Evolutionary conservation across 2,888 invertebrate genomes (phyloP).

Genomic region (Eupithecia subumbrata): DNA sequence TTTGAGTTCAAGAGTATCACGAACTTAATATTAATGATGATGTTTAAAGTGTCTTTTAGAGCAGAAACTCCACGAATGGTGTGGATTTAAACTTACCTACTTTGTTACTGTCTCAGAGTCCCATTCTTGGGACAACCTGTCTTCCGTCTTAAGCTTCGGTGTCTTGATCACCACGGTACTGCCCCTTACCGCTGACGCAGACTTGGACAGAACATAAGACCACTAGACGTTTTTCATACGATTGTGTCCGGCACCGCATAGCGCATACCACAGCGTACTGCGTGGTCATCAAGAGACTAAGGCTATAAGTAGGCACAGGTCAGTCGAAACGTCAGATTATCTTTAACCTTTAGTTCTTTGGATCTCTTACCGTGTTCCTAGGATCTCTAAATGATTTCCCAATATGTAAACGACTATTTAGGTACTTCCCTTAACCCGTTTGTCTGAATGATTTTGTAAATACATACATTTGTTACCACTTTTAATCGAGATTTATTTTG

Average conservation of each 20-base stretch:
- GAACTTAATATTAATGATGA: neutral
- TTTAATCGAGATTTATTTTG: constrained; percentile 64
- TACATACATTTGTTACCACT: constrained; percentile 69
- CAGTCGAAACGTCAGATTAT: neutral
- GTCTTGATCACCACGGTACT: no score
- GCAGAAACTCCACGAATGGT: neutral
- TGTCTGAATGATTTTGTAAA: constrained; percentile 57
- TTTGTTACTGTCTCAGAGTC: neutral
- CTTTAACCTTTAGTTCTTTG: constrained; percentile 33
- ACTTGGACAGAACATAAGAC: no score
- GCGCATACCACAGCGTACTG: no score
- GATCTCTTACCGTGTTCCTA: constrained; percentile 64
- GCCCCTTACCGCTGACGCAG: no score
- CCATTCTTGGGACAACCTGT: neutral
- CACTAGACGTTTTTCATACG: no score
- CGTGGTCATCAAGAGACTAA: no score
- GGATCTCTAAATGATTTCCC: constrained; percentile 56
- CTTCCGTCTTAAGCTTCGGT: neutral
- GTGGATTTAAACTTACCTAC: neutral
- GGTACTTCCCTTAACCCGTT: constrained; percentile 14
- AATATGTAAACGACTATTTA: constrained; percentile 29
- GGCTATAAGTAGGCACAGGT: neutral
- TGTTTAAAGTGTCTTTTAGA: no score
- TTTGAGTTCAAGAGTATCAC: neutral
- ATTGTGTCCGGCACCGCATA: no score